Evolutionary conservation across 2,113 vertebrate species (phyloP).

Genomic region (Aspidoscelis tigris): DNA sequence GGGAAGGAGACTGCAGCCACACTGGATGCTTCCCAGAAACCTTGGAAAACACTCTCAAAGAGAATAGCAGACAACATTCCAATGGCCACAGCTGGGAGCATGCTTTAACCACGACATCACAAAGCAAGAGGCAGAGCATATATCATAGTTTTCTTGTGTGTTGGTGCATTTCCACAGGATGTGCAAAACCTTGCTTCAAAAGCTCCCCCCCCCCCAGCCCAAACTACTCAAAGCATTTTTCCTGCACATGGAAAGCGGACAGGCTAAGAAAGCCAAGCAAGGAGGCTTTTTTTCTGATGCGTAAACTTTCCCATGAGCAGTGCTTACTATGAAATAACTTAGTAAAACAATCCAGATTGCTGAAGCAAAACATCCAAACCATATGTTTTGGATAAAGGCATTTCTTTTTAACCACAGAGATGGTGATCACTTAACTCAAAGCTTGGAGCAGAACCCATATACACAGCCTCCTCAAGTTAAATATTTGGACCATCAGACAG

Average conservation of each 20-base stretch:
- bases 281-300: not conserved
- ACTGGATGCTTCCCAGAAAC: constrained; percentile 11
- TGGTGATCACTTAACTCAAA: constrained; percentile 15
- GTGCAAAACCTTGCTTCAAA: not conserved
- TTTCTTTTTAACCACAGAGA: constrained; percentile 20
- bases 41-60: constrained; percentile 5
- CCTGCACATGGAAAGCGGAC: not conserved
- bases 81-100: constrained; percentile 11
- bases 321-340: constrained; percentile 18
- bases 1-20: not conserved
- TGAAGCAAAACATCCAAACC: constrained; percentile 24
- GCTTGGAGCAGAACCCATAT: not conserved
- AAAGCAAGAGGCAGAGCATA: not conserved
- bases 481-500: constrained; percentile 8
- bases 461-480: not conserved
- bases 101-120: not conserved
- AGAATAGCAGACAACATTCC: constrained; percentile 13
- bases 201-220: not conserved
- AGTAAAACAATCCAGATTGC: constrained; percentile 36
- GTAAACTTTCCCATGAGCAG: constrained; percentile 15
- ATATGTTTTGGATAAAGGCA: constrained; percentile 30
- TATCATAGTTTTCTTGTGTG: not conserved
- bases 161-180: not conserved
- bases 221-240: not conserved
- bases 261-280: not conserved